Conservation (phyloP, 1,140 invertebrate species). For the Mizuhopecten yessoensis region DNA sequence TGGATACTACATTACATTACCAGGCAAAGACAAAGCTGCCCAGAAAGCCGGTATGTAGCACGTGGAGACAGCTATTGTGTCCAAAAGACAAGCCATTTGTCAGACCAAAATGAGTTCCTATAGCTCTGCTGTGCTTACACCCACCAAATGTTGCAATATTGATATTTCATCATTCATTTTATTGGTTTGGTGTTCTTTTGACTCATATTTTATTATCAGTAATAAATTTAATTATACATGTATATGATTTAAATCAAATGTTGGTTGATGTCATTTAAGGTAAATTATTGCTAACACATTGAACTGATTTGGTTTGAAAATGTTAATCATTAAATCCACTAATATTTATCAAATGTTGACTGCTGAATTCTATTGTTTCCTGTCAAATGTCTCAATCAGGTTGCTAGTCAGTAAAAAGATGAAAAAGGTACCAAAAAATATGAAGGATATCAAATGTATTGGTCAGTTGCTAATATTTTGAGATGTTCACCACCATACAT, state of each 20-base stretch:
- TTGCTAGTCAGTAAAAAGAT: no score
- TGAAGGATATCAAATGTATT: no score
- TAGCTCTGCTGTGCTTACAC: not conserved
- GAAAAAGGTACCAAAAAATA: no score
- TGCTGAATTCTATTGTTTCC: no score
- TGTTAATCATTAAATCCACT: not conserved
- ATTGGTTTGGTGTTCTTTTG: not conserved
- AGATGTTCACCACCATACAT: not conserved
- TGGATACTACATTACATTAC: conserved; percentile 4
- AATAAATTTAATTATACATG: not conserved
- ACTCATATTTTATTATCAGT: no score
- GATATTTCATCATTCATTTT: not conserved
- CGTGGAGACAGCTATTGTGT: not conserved
- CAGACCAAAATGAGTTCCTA: not conserved
- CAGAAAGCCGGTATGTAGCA: conserved; percentile 23
- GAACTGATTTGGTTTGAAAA: not conserved
- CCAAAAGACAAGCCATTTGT: not conserved
- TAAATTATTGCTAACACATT: not conserved
- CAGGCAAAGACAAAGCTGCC: conserved; percentile 23
- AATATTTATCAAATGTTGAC: not conserved
- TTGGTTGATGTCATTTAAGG: not conserved
- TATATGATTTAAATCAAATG: not conserved
- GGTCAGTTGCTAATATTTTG: no score
- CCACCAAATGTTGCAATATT: conserved; percentile 22
- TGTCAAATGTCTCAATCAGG: no score